These are phyloP conservation scores for Delichon dasypus DNA, from an alignment of 2,797 vertebrate genomes.

Conservation along the genomic window DNA sequence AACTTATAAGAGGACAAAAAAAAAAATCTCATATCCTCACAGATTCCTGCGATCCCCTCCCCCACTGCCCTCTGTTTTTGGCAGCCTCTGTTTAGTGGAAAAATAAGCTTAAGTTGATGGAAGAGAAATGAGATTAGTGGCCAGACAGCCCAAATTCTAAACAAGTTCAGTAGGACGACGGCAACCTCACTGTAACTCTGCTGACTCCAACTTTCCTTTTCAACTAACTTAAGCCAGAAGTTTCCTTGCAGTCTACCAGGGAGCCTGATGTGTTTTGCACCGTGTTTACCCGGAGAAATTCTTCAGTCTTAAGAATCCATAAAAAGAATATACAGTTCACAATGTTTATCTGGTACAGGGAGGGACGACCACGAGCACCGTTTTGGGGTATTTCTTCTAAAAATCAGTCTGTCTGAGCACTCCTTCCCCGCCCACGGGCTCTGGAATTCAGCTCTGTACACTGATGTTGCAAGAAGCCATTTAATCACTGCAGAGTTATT, in stretches of 20 bases:
- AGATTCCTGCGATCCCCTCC: background rate
- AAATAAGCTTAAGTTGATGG: background rate
- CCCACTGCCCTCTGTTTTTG: background rate
- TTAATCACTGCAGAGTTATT: background rate
- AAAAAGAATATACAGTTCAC: background rate
- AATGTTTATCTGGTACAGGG: rapidly evolving
- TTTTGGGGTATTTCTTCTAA: background rate
- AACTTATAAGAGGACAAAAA: constrained; percentile 13
- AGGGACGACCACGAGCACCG: background rate
- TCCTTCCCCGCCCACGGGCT: background rate
- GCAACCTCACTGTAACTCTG: background rate
- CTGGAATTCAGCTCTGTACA: constrained; percentile 30
- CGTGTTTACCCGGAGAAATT: background rate
- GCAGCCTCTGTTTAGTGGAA: background rate
- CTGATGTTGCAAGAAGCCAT: constrained; percentile 47
- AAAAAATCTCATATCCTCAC: background rate
- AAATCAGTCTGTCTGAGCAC: background rate
- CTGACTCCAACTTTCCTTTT: constrained; percentile 17
- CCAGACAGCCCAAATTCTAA: background rate
- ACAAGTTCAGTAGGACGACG: background rate
- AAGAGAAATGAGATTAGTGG: background rate
- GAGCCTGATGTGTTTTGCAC: background rate
- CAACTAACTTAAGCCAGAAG: background rate
- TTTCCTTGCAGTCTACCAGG: background rate
- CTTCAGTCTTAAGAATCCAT: background rate